Conservation (phyloP, 2,113 vertebrate species). For the Columba janthina region DNA sequence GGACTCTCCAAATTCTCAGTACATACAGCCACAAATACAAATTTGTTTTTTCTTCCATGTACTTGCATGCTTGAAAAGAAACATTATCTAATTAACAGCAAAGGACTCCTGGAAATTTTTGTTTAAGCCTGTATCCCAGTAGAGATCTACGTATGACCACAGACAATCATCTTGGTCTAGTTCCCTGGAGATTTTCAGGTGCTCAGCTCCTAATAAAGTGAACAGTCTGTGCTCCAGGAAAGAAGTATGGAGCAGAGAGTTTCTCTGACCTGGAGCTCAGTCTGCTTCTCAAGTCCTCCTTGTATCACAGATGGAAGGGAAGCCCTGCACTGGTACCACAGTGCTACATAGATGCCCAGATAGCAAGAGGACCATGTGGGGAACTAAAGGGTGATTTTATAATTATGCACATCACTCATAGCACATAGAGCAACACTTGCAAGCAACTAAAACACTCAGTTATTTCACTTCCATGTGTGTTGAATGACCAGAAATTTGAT, state of each 20-base stretch:
- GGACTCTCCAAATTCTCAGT: no score
- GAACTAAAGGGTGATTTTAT: not conserved
- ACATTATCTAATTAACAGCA: not conserved
- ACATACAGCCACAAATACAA: rapidly evolving
- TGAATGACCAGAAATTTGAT: not conserved
- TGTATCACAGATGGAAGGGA: not conserved
- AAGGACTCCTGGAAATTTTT: not conserved
- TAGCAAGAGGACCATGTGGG: rapidly evolving
- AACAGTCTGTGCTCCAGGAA: not conserved
- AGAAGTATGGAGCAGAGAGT: rapidly evolving
- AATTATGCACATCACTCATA: rapidly evolving
- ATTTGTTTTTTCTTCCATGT: not conserved
- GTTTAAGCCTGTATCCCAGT: not conserved
- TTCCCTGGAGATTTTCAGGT: no score
- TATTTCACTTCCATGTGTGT: rapidly evolving
- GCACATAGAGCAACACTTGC: not conserved
- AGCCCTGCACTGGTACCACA: rapidly evolving
- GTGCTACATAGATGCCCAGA: not conserved
- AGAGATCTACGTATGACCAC: not conserved
- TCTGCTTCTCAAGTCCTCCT: not conserved
- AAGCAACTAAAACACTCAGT: not conserved
- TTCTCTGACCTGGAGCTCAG: not conserved
- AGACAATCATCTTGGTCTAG: no score
- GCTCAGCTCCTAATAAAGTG: not conserved
- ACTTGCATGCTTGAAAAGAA: not conserved